Percentiles rank a stretch among this genome's conserved stretches.
These are phyloP conservation scores for Oncorhynchus kisutch DNA, from an alignment of 2,113 vertebrate species.

Conservation along the genomic window DNA sequence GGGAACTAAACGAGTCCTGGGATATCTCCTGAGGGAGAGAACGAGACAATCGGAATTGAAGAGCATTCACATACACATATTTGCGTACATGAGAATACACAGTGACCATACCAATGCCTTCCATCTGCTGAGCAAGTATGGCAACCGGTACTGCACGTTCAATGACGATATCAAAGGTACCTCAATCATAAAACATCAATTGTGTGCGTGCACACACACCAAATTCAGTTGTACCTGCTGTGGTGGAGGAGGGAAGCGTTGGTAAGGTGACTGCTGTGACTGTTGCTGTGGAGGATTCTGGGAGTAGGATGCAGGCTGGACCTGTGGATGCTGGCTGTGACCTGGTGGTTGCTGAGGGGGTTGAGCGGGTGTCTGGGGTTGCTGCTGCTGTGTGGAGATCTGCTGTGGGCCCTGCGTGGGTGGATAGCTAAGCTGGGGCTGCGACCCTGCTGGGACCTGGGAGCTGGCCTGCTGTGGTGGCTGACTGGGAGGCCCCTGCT, in stretches of 20 bases:
- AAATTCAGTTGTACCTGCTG: conserved; percentile 75
- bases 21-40: conserved; percentile 83
- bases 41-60: conserved; percentile 5
- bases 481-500: conserved; percentile 82
- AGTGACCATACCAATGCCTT: background rate
- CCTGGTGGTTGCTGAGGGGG: conserved; percentile 65
- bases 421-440: conserved; percentile 83
- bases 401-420: conserved; percentile 76
- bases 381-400: conserved; percentile 47
- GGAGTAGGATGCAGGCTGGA: conserved; percentile 68
- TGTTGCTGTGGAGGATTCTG: conserved; percentile 73
- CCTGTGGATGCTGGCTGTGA: conserved; percentile 69
- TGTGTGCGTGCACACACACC: background rate
- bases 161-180: background rate
- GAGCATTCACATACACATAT: background rate
- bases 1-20: conserved; percentile 95
- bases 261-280: conserved; percentile 86
- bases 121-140: background rate
- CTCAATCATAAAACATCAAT: background rate
- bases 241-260: conserved; percentile 92
- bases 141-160: background rate
- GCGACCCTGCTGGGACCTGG: conserved; percentile 79
- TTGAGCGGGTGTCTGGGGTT: conserved; percentile 67
- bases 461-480: conserved; percentile 75
- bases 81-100: background rate